These are phyloP conservation scores for Gopherus flavomarginatus DNA, from an alignment of 2,113 vertebrate genomes.

Conservation along the genomic window DNA sequence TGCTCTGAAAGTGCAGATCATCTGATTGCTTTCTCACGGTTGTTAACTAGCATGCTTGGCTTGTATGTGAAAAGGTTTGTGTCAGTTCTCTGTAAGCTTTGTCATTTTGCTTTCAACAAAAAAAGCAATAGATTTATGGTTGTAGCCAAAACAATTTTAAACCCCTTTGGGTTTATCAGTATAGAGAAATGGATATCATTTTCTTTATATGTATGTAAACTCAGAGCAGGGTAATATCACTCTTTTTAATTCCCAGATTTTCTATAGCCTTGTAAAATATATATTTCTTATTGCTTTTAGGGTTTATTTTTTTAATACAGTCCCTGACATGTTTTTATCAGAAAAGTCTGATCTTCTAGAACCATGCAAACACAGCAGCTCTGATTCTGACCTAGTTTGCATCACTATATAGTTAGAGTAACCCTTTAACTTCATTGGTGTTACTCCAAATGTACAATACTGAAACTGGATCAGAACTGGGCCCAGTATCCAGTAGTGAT, in stretches of 20 bases:
- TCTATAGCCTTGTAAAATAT: neutral
- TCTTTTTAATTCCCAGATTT: neutral
- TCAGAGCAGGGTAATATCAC: neutral
- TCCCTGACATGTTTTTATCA: neutral
- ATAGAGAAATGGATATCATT: neutral
- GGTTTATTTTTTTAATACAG: neutral
- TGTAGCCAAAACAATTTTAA: neutral
- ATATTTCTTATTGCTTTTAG: neutral
- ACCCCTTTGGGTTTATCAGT: neutral
- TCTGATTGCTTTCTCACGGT: neutral
- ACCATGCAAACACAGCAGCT: neutral
- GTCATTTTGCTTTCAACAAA: neutral
- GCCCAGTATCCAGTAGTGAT: slow-evolving; percentile 16
- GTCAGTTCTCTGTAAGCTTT: neutral
- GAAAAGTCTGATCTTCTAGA: neutral
- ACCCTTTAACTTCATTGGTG: neutral
- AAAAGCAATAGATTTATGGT: neutral
- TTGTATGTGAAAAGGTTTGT: neutral
- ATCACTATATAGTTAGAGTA: neutral
- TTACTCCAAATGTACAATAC: neutral
- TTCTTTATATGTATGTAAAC: neutral
- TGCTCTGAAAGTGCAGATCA: neutral
- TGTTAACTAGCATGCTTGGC: neutral
- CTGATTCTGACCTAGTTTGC: neutral
- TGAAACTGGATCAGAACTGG: neutral